Evolutionary conservation across 2,113 vertebrate species (phyloP), one percentile per base, ranked within the genome.

Genomic region (Hypomesus transpacificus): DNA sequence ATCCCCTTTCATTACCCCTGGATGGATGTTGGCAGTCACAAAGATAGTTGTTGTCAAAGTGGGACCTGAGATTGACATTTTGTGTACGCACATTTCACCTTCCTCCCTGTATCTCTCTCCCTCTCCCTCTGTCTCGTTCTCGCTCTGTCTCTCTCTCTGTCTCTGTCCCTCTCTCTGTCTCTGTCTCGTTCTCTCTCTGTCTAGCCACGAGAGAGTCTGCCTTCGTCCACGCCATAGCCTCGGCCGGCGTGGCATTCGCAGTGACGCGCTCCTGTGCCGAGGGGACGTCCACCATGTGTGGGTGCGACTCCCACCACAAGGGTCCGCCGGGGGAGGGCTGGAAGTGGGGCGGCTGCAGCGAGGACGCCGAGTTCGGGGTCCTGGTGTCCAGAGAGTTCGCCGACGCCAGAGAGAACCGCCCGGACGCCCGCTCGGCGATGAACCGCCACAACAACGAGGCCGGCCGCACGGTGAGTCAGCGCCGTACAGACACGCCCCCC

Each of bases 341-440:
- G 97, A 98, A 98, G 83, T 99, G 97, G 97, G 97, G 97, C 0
- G 97, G 97, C 88, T 99, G 97, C 90, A 98, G 97, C 0, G 96
- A 99, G 82, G 96, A 99, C 4, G 92, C 96, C 69, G 95, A 98
- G 50, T 98, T 99, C n/a, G 97, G 97, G 1, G 95, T 92, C 77
- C 98, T 95, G 95, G 97, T 99, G 80, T 98, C 96, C 11, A 91
- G 97, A 57, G 96, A 99, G 83, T 99, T 99, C 14, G 97, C 96
- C 0, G 97, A 99, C 0, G 97, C 96, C 0, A 90, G 96, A 16
- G 97, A 99, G 89, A 98, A 98, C 91, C 86, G 97, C 3, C 96
- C 95, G 0, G 97, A 99, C 0, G 96, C 97, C 0, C 95, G 97
- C 11, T 99, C 97, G 0, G 96, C 96, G 46, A 99, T 99, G 97